Conservation (phyloP, 2,797 vertebrate species). For the Sebastes oblongus region DNA sequence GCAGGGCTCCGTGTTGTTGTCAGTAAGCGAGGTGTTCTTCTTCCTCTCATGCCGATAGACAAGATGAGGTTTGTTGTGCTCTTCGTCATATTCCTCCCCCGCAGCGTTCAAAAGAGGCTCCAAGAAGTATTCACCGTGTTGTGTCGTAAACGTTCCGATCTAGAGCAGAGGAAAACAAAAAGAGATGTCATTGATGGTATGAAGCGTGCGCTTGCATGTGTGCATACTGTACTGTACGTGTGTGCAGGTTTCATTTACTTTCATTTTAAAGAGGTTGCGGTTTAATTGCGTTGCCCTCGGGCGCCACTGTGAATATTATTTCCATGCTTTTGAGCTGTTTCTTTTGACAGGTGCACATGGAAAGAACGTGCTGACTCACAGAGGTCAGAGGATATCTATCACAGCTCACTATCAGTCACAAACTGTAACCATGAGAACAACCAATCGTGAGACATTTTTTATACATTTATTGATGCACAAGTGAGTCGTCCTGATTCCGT, state of each 20-base stretch:
- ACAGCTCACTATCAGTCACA: conserved; percentile 17
- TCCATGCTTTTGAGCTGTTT: conserved; percentile 28
- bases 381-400: conserved; percentile 15
- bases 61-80: conserved; percentile 94
- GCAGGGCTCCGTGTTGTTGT: conserved; percentile 77
- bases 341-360: conserved; percentile 43
- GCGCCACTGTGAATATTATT: conserved; percentile 37
- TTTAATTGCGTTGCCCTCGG: conserved; percentile 30
- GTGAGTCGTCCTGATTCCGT: background rate
- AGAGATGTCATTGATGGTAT: conserved; percentile 22
- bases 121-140: conserved; percentile 93
- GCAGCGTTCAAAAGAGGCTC: conserved; percentile 89
- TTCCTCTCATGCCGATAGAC: conserved; percentile 88
- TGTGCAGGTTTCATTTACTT: conserved; percentile 18
- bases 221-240: background rate
- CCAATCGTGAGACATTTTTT: background rate
- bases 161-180: conserved; percentile 57
- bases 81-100: conserved; percentile 88
- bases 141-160: conserved; percentile 93
- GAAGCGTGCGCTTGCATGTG: conserved; percentile 14
- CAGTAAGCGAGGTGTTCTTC: conserved; percentile 58
- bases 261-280: conserved; percentile 31
- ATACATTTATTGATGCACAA: background rate
- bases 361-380: conserved; percentile 49
- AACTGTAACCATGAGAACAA: background rate